Evolutionary conservation across 2,113 vertebrate genomes (phyloP).

Genomic region (Glaucomys volans): DNA sequence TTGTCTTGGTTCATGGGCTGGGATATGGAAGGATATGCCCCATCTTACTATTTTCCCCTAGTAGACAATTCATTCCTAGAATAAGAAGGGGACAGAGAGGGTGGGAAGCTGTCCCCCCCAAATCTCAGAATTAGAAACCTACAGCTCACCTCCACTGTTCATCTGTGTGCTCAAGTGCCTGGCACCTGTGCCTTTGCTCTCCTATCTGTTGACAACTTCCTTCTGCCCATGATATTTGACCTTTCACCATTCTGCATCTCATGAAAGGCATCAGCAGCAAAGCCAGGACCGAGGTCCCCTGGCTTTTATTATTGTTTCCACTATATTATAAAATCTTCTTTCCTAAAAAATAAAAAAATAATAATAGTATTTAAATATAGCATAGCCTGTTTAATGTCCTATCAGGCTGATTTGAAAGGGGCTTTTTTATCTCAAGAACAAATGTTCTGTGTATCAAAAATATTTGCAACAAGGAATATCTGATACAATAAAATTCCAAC

Average conservation of each 20-base stretch:
- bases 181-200: background rate
- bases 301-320: background rate
- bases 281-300: background rate
- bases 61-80: background rate
- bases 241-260: background rate
- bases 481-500: background rate
- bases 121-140: background rate
- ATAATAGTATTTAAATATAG: background rate
- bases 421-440: background rate
- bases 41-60: background rate
- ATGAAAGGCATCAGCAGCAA: background rate
- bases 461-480: background rate
- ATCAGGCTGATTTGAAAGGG: background rate
- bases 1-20: background rate
- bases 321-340: background rate
- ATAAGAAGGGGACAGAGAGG: accelerated
- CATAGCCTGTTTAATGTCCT: background rate
- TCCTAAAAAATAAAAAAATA: background rate
- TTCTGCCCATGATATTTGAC: background rate
- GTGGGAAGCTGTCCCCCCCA: background rate
- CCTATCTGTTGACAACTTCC: no score
- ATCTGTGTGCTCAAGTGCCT: background rate
- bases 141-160: background rate
- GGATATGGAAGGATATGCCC: background rate
- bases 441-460: slow-evolving; percentile 37